phyloP scores from a whole-genome alignment of 2,113 vertebrate species.

The Seriola aureovittata region DNA sequence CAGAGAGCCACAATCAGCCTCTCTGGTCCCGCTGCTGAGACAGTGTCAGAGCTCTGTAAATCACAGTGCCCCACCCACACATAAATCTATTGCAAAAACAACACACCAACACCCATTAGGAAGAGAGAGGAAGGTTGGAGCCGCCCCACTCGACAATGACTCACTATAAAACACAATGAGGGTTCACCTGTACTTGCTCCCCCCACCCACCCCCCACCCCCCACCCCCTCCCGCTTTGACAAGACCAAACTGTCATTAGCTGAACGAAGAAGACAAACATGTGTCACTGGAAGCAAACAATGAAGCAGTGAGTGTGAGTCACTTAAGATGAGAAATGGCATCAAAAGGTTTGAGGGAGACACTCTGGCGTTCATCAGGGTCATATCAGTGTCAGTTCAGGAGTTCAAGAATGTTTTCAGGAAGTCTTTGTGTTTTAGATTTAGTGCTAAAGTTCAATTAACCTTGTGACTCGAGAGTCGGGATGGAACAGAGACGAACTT shows the following conservation, averaged over 20 bases:
- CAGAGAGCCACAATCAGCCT: conserved; percentile 76
- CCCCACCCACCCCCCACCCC: background rate
- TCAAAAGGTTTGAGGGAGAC: conserved; percentile 72
- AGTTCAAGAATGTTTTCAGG: conserved; percentile 81
- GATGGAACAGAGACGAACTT: conserved; percentile 54
- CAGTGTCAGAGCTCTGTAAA: conserved; percentile 79
- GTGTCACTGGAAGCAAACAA: conserved; percentile 72
- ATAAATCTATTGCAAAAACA: conserved; percentile 80
- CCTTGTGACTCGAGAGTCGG: conserved; percentile 64
- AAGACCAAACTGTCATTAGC: conserved; percentile 60
- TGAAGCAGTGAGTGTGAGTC: conserved; percentile 56
- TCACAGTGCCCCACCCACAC: conserved; percentile 77
- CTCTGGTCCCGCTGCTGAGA: conserved; percentile 76
- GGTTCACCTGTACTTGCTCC: conserved; percentile 73
- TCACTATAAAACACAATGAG: conserved; percentile 82
- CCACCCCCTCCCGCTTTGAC: conserved; percentile 31
- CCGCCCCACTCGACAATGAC: conserved; percentile 80
- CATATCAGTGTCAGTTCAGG: conserved; percentile 78
- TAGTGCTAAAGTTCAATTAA: conserved; percentile 77
- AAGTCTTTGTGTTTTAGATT: conserved; percentile 78
- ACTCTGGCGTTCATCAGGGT: conserved; percentile 70
- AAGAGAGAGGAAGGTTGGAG: conserved; percentile 80
- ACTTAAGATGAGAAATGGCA: conserved; percentile 57
- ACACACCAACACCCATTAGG: conserved; percentile 83
- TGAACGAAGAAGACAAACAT: conserved; percentile 70